Evolutionary conservation across 1,140 invertebrate species (phyloP), one percentile per base, ranked within the genome.

Genomic region (Calycopis cecrops): DNA sequence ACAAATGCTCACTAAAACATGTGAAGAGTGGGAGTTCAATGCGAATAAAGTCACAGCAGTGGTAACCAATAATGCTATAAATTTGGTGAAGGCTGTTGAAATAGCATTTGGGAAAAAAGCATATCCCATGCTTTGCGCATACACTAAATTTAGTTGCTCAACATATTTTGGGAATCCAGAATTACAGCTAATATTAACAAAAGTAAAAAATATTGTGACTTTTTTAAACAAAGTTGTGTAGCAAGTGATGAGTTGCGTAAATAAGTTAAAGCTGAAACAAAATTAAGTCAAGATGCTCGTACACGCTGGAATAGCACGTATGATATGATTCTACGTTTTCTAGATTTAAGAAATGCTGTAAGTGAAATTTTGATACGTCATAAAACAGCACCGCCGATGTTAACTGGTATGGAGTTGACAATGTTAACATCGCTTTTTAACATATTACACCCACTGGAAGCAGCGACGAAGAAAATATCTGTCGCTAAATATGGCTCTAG

Each of bases 61-160:
- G 16, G 77, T 78, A 12, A 80, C 78, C 9, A 79, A 88, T 66
- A 87, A 80, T 58, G 77, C 68, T 16, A 66, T 73, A n/a, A 83
- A 82, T 63, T 81, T 86, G 52, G 62, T 69, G n/a, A 79, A 75
- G 60, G 79, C 76, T 44, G 61, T 85, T 14, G 69, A 79, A 50
- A 28, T 76, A 11, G 68, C 62, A 18, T 82, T 88, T 73, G 78
- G 75, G 4, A 69, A 71, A 65, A 54, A 79, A 77, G 47, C 73
- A 87, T 54, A 67, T 84, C 11, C 72, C 73, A 33, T 87, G 76
- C 65, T 88, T 85, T 69, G 76, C 78, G 0, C 83, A 88, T 59
- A 85, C 72, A 9, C 17, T 88, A n/a, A 81, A 84, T 75, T 75
- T 83, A 40, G 68, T 82, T 8, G 78, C 65, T 38, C 38, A 67